Evolutionary conservation across 2,888 invertebrate species (phyloP).

Genomic region (Xestia rhomboidea): DNA sequence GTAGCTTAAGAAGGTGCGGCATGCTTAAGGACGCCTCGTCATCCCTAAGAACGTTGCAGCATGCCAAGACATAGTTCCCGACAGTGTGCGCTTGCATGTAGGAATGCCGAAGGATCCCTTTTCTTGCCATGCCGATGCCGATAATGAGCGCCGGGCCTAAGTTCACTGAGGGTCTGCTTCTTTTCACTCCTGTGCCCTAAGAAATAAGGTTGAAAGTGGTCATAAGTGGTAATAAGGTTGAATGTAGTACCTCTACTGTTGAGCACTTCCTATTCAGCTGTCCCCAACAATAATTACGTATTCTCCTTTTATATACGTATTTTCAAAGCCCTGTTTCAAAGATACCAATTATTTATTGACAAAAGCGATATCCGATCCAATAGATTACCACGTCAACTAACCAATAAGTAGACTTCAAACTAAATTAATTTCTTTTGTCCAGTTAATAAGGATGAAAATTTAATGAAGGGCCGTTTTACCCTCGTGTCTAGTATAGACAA

Average conservation of each 20-base stretch:
- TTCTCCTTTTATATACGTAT: constrained; percentile 1
- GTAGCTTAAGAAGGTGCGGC: too few species aligned
- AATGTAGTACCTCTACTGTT: not conserved
- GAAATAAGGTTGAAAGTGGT: too few species aligned
- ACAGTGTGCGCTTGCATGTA: too few species aligned
- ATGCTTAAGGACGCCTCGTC: too few species aligned
- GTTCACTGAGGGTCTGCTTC: too few species aligned
- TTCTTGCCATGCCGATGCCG: too few species aligned
- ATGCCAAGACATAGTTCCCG: too few species aligned
- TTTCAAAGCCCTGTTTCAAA: constrained; percentile 20
- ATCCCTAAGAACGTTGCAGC: too few species aligned
- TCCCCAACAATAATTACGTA: not conserved
- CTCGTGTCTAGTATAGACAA: constrained; percentile 50
- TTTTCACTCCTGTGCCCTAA: too few species aligned
- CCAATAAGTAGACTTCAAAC: constrained; percentile 33
- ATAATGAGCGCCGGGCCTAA: too few species aligned
- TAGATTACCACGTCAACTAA: constrained; percentile 50
- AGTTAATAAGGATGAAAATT: constrained; percentile 46
- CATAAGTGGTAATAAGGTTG: too few species aligned
- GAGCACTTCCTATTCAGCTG: not conserved
- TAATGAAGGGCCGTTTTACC: constrained; percentile 32
- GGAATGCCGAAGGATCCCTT: too few species aligned
- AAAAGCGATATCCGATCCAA: constrained; percentile 47
- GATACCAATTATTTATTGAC: constrained; percentile 49
- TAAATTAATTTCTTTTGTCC: constrained; percentile 38